Evolutionary conservation across 1,140 invertebrate genomes (phyloP), one percentile per base, ranked within the genome.

Genomic region (Nephila pilipes): DNA sequence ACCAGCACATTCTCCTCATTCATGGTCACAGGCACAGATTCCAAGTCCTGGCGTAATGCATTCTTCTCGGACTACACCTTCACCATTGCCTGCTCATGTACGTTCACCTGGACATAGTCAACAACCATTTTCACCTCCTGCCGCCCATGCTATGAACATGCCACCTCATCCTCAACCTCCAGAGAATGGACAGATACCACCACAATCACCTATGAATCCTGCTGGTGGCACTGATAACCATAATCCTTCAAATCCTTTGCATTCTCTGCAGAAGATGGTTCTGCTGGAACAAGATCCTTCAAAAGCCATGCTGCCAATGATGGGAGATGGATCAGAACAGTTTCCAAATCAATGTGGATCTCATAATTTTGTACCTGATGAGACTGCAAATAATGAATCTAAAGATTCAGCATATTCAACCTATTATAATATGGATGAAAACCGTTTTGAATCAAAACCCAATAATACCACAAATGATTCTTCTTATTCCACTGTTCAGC

Each of bases 241-340:
- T n/a, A 81, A 81, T 57, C 55, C 93, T 38, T 92, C 93, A 10
- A 94, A 95, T 92, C 94, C 94, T 65, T 92, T 95, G 36, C 94
- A 95, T 93, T 95, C 94, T 75, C 60, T 95, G 14, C 94, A 95
- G 79, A 95, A 95, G 90, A 95, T 95, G 94, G 94, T 95, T 12
- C 93, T 95, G 94, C 87, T 94, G 16, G 94, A 95, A 29, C 63
- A 93, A 55, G 94, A 94, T n/a, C 87, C 57, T 18, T 63, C 63
- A 29, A 87, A 93, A 29, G 75, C 80, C 12, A 75, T 85, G 32
- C 65, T 89, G 75, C 58, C 55, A 4, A 87, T 85, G 89, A 81
- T 80, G 81, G 75, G 38, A 22, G 85, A 85, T 87, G 92, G 81
- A n/a, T 85, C 46, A 54, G 90, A 88, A n/a, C 85, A 69, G 25